Conservation (phyloP, 2,113 vertebrate genomes). For the Leucopternis melanops region DNA sequence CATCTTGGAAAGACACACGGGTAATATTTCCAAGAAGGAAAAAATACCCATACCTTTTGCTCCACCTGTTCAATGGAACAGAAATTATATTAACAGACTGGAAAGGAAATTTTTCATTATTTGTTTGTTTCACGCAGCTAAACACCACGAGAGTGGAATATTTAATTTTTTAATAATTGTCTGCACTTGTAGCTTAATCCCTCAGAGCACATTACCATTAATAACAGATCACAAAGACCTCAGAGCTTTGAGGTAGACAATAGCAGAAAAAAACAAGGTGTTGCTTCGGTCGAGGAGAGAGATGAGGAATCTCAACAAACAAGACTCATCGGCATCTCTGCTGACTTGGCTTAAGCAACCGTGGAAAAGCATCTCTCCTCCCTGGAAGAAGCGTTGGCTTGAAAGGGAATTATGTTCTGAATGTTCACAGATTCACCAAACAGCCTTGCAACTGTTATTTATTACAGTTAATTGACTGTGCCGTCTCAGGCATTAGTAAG, state of each 20-base stretch:
- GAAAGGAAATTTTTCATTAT: neutral
- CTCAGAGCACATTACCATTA: neutral
- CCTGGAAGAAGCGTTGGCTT: neutral
- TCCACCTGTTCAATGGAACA: neutral
- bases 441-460: neutral
- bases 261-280: neutral
- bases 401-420: neutral
- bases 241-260: neutral
- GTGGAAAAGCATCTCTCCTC: neutral
- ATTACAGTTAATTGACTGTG: neutral
- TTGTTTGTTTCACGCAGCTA: neutral
- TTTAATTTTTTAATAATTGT: neutral
- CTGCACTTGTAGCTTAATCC: neutral
- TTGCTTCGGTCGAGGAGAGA: fast-evolving
- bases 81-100: neutral
- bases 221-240: neutral
- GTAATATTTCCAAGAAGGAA: neutral
- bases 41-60: neutral
- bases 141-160: neutral
- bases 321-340: neutral
- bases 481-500: neutral
- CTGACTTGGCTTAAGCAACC: neutral
- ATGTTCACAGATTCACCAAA: neutral
- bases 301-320: neutral
- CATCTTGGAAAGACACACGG: neutral